Evolutionary conservation across 2,113 vertebrate genomes (phyloP), one percentile per base, ranked within the genome.

Genomic region (Taxidea taxus): DNA sequence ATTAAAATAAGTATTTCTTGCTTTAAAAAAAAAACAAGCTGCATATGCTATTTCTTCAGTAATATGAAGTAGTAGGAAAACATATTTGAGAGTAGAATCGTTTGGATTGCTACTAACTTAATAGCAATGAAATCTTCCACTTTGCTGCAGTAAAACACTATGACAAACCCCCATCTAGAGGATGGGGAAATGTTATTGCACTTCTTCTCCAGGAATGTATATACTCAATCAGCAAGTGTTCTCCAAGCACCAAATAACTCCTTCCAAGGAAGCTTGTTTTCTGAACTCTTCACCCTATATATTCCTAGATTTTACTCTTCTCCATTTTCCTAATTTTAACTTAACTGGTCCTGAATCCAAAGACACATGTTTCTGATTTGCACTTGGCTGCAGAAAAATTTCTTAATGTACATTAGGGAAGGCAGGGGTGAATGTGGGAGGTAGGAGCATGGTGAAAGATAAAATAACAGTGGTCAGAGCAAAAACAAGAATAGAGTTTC

Each of bases 1-100:
- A 90, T 84, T 95, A 96, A 97, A 92, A 60, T 47, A 86, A 89
- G 21, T 21, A 94, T 64, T 91, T 16, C 47, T 87, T 93, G 39
- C 56, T 87, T 83, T 60, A 34, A 83, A 47, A 74, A 47, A n/a
- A 44, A 60, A 72, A 2, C 60, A 42, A 58, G n/a, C 23, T 51
- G 1, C 31, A 87, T 42, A 88, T 75, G 44, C 31, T 70, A 90
- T 81, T 91, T 95, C 39, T 13, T 31, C 58, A 87, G 70, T 54
- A 90, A 91, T 85, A 94, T 0, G 1, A 92, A 90, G 42, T 62
- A 21, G 27, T 20, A 94, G 54, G 25, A 90, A 94, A 54, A 90
- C 54, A 56, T 77, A 81, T 91, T 91, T 89, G 44, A 31, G 56
- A 91, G 31, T 10, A 93, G 62, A 87, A 68, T 49, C 37, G 2